These are phyloP conservation scores for Arvicanthis niloticus DNA, from an alignment of 2,113 vertebrate species.

Conservation along the genomic window DNA sequence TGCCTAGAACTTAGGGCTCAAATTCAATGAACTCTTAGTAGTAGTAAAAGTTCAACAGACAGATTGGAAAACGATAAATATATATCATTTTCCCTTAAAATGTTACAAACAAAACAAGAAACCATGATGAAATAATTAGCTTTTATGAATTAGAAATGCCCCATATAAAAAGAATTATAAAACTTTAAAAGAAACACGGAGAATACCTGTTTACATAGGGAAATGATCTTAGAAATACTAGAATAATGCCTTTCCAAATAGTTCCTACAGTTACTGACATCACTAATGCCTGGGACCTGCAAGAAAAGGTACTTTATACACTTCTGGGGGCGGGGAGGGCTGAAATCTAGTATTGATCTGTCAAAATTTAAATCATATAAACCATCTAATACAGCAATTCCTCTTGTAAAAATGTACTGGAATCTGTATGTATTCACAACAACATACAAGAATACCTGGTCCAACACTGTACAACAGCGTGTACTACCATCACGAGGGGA, in stretches of 20 bases:
- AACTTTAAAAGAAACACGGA: background rate
- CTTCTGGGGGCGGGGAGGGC: background rate
- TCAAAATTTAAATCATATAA: background rate
- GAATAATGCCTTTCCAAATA: background rate
- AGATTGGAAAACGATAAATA: background rate
- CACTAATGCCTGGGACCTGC: background rate
- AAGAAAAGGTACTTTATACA: background rate
- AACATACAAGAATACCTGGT: background rate
- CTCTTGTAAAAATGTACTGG: background rate
- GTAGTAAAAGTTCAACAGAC: background rate
- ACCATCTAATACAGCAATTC: background rate
- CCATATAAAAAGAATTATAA: background rate
- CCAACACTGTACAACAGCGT: background rate
- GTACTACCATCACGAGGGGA: background rate
- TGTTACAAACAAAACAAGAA: slow-evolving; percentile 1
- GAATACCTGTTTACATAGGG: background rate
- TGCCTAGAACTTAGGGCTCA: background rate
- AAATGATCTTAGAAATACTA: background rate
- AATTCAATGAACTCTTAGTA: background rate
- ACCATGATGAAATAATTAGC: background rate
- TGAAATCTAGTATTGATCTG: background rate
- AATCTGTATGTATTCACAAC: background rate
- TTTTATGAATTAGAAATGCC: slow-evolving; percentile 4
- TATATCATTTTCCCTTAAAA: background rate
- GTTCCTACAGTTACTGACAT: background rate